Conservation (phyloP, 1,140 invertebrate genomes). For the Archegozetes longisetosus region DNA sequence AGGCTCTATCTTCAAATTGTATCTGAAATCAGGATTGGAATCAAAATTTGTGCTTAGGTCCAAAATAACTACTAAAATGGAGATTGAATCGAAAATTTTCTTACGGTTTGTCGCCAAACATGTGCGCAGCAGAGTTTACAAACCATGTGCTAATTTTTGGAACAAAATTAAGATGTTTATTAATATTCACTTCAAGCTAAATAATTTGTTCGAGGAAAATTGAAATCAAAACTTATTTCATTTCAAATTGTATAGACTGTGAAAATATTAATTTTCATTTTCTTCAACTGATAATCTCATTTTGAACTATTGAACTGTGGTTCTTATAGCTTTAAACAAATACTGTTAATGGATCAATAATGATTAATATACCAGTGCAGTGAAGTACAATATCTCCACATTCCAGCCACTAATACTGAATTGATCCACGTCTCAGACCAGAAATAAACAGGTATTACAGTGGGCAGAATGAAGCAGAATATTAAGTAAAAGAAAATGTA, state of each 20-base stretch:
- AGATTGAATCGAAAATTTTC: too few species aligned
- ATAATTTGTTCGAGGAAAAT: too few species aligned
- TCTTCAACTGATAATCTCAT: too few species aligned
- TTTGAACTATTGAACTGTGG: too few species aligned
- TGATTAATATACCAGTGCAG: slow-evolving; percentile 44
- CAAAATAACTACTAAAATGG: too few species aligned
- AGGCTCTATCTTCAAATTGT: slow-evolving; percentile 34
- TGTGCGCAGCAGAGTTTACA: slow-evolving; percentile 37
- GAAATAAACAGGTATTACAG: slow-evolving; percentile 53
- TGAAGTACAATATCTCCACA: slow-evolving; percentile 66
- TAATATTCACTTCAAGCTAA: too few species aligned
- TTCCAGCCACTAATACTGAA: slow-evolving; percentile 58
- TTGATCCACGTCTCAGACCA: slow-evolving; percentile 65
- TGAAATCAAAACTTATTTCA: too few species aligned
- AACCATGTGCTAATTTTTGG: slow-evolving; percentile 70
- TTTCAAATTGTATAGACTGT: too few species aligned
- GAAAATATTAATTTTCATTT: too few species aligned
- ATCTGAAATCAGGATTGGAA: too few species aligned
- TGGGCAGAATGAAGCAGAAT: slow-evolving; percentile 67
- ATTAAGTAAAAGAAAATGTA: slow-evolving; percentile 42
- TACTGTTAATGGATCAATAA: background rate
- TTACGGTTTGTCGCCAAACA: slow-evolving; percentile 31
- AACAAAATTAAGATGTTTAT: slow-evolving; percentile 43
- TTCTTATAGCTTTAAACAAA: too few species aligned
- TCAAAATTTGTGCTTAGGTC: too few species aligned